Conservation (phyloP, 2,113 vertebrate genomes). For the Pogonocichla stellata region DNA sequence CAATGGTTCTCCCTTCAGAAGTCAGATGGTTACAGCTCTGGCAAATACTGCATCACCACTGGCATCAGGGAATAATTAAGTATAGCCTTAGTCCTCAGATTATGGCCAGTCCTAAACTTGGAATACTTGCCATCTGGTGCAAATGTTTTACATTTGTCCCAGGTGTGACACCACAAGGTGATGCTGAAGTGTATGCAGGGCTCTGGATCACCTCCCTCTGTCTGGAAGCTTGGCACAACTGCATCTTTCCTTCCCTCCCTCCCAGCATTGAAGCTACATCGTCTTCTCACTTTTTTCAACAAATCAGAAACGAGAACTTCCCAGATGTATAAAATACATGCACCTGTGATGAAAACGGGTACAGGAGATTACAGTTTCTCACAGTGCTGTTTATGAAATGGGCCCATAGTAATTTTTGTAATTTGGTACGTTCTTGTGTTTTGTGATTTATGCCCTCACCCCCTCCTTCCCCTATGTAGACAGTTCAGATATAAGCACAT, state of each 20-base stretch:
- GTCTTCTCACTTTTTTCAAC: neutral
- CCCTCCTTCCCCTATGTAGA: neutral
- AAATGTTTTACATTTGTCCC: accelerated
- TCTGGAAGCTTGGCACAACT: neutral
- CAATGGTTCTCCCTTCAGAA: neutral
- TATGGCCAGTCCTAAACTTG: neutral
- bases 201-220: neutral
- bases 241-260: neutral
- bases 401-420: neutral
- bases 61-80: neutral
- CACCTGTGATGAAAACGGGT: neutral
- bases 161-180: neutral
- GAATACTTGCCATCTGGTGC: neutral
- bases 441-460: neutral
- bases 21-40: neutral
- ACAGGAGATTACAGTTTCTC: neutral
- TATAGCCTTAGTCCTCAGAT: neutral
- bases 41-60: neutral
- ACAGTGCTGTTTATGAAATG: neutral
- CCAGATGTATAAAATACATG: neutral
- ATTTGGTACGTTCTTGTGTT: neutral
- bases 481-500: neutral
- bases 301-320: neutral
- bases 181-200: neutral
- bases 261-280: neutral